Base-by-base conservation (phyloP, 2,888 invertebrate genomes). In the Leuctra nigra region DNA sequence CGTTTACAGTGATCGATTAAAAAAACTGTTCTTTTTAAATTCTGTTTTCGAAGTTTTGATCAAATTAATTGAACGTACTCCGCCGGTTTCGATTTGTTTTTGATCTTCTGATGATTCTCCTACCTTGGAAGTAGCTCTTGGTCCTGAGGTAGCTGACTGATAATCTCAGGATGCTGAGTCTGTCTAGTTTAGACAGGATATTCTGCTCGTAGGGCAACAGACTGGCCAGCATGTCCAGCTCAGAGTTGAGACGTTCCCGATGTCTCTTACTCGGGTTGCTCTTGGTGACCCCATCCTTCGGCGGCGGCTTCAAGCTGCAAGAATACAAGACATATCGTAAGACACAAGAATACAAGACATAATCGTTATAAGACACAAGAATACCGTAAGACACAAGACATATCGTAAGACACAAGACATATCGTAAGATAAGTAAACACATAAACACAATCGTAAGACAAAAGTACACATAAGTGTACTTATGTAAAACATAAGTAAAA, bases 121-220 rank as follows among this genome's bases (percentile, higher is more conserved):
- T 76, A 98, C 98, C 95, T 90, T 97, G 96, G 78, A 99, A 99
- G 80, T 98, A 99, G 77, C 96, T 95, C 79, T 99, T 99, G 70
- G 96, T 98, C 68, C 98, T 85, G 66, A 99, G 83, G 75, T 97
- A 99, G 79, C 95, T 95, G 75, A 99, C 99, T 56, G 96, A 95
- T 63, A 99, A 84, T 70, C 99, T 83, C 66, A 99, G 82, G 68
- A 99, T 98, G 71, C 96, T 97, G 64, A 99, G 86, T 68, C 99
- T 86, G 79, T 99, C 99, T 71, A 99, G 80, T 76, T 99, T 98
- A 73, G 94, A 93, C 66, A 97, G 86, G 72, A 97, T 96, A 74
- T 94, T 95, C 77, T 96, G 94, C 75, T 97, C 96, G 78, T 95
- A 97, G 66, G 97, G 97, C 67, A 94, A 80, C 67, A 94, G 77